These are phyloP conservation scores for Brachylomia viminalis DNA, from an alignment of 2,888 invertebrate species.

Conservation along the genomic window DNA sequence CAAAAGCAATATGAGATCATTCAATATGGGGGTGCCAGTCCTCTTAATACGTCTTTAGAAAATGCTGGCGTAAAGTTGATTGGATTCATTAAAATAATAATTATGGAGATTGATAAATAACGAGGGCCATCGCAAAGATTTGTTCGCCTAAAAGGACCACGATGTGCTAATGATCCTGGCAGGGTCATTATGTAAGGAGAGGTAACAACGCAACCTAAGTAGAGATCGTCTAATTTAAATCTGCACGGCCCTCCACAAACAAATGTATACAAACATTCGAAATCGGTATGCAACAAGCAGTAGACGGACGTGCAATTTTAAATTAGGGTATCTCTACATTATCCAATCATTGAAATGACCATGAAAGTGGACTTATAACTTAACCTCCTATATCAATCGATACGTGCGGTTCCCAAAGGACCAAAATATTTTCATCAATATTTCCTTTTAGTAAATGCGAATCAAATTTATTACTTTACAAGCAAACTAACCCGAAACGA, in stretches of 20 bases:
- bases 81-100: conserved; percentile 18
- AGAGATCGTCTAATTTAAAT: no score
- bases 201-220: no score
- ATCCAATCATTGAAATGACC: not conserved
- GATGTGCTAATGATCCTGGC: no score
- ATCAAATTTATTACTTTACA: conserved; percentile 32
- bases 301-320: no score
- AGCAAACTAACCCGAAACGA: conserved; percentile 4
- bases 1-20: not conserved
- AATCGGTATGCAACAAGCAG: no score
- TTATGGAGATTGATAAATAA: not conserved
- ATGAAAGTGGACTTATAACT: not conserved
- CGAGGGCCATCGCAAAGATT: not conserved
- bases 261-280: no score
- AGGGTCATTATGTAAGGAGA: not conserved
- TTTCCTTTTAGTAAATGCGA: not conserved
- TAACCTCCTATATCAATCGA: not conserved
- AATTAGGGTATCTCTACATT: not conserved
- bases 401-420: not conserved
- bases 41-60: not conserved
- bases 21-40: not conserved
- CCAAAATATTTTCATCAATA: not conserved
- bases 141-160: not conserved
- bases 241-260: no score
- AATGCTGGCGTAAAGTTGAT: not conserved